A percentile compares a stretch with the other conserved stretches of the same genome.
Evolutionary conservation across 2,113 vertebrate genomes (phyloP).

Genomic region (Paradoxurus hermaphroditus): DNA sequence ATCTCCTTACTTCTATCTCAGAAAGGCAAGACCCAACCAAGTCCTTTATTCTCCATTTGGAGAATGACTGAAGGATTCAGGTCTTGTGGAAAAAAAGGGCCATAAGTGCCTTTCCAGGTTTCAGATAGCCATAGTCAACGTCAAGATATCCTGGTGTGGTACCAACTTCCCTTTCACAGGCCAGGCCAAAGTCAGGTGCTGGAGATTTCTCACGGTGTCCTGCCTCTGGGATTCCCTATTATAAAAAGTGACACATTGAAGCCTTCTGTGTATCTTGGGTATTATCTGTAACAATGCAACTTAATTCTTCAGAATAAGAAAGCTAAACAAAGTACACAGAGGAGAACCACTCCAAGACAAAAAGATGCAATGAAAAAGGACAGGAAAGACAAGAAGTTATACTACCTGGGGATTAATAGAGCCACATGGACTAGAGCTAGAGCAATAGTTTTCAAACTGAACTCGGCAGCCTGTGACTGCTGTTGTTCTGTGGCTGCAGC

Average conservation of each 20-base stretch:
- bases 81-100: not conserved
- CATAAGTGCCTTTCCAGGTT: not conserved
- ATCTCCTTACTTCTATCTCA: not conserved
- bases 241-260: not conserved
- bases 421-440: not conserved
- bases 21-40: not conserved
- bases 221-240: no score
- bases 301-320: slow-evolving; percentile 11
- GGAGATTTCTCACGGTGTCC: not conserved
- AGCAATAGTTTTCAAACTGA: not conserved
- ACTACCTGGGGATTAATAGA: not conserved
- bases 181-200: not conserved
- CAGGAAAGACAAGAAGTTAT: not conserved
- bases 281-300: not conserved
- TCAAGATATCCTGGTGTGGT: not conserved
- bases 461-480: not conserved
- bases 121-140: not conserved
- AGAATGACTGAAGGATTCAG: not conserved
- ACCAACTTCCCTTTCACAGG: not conserved
- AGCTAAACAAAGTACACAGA: not conserved
- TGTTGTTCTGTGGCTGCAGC: not conserved
- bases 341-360: not conserved
- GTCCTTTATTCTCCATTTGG: not conserved
- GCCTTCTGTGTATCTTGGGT: not conserved
- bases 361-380: not conserved